These are phyloP conservation scores for Myotis lucifugus DNA, from an alignment of 2,113 vertebrate genomes.

Conservation along the genomic window DNA sequence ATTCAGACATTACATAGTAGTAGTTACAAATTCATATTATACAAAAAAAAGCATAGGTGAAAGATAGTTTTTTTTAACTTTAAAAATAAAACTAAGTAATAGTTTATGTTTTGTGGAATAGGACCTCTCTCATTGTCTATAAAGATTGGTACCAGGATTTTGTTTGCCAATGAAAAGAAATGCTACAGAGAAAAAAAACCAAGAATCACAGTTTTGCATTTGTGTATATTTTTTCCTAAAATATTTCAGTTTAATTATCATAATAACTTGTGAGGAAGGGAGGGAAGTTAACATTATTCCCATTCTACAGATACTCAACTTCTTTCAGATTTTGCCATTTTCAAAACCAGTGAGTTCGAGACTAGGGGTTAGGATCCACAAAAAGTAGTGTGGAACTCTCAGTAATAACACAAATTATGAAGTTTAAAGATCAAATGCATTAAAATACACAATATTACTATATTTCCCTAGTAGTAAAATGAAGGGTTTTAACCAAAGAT, in stretches of 20 bases:
- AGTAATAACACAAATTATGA: neutral
- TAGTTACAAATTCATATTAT: constrained; percentile 27
- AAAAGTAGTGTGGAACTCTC: neutral
- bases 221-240: neutral
- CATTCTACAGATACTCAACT: neutral
- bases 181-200: neutral
- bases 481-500: neutral
- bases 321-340: neutral
- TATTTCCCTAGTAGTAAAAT: constrained; percentile 6
- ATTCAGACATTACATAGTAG: neutral
- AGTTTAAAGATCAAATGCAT: neutral
- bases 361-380: neutral
- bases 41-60: neutral
- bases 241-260: constrained; percentile 25
- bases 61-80: neutral
- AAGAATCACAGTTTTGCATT: neutral
- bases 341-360: neutral
- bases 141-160: neutral
- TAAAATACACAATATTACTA: neutral
- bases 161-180: constrained; percentile 25
- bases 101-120: neutral
- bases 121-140: neutral
- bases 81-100: constrained; percentile 34
- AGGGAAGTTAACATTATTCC: neutral
- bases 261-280: neutral